Evolutionary conservation across 2,888 invertebrate genomes (phyloP).

Genomic region (Argyra leucocephala): DNA sequence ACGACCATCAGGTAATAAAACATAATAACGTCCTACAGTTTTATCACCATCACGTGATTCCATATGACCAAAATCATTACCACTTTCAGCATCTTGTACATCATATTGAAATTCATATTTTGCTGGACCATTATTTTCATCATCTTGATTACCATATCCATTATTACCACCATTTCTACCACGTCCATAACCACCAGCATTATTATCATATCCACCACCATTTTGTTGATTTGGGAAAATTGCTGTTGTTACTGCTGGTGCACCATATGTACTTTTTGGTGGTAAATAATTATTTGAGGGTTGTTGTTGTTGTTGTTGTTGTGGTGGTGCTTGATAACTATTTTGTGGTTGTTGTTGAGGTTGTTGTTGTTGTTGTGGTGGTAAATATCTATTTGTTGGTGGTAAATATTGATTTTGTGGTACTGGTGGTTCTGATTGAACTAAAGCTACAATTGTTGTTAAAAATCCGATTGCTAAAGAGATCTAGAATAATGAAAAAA

Average conservation of each 20-base stretch:
- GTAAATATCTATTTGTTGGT: constrained; percentile 41
- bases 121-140: constrained; percentile 52
- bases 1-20: constrained; percentile 57
- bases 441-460: constrained; percentile 35
- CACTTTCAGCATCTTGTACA: constrained; percentile 55
- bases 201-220: constrained; percentile 19
- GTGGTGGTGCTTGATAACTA: constrained; percentile 43
- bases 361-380: constrained; percentile 37
- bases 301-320: constrained; percentile 34
- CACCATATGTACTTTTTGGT: constrained; percentile 46
- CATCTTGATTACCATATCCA: constrained; percentile 28
- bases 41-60: constrained; percentile 55
- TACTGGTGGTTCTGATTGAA: constrained; percentile 40
- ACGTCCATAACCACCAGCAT: constrained; percentile 24
- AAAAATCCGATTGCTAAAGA: constrained; percentile 39
- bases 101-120: constrained; percentile 61
- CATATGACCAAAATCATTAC: constrained; percentile 58
- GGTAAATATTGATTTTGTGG: constrained; percentile 41
- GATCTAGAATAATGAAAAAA: constrained; percentile 30
- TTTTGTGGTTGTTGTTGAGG: too few relatives aligned
- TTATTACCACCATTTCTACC: constrained; percentile 21
- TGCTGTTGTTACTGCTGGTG: constrained; percentile 47
- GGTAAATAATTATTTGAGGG: constrained; percentile 35
- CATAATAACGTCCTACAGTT: constrained; percentile 56
- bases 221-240: constrained; percentile 37